Base-by-base conservation (phyloP, 2,888 invertebrate species). In the Gnatocerus cornutus region DNA sequence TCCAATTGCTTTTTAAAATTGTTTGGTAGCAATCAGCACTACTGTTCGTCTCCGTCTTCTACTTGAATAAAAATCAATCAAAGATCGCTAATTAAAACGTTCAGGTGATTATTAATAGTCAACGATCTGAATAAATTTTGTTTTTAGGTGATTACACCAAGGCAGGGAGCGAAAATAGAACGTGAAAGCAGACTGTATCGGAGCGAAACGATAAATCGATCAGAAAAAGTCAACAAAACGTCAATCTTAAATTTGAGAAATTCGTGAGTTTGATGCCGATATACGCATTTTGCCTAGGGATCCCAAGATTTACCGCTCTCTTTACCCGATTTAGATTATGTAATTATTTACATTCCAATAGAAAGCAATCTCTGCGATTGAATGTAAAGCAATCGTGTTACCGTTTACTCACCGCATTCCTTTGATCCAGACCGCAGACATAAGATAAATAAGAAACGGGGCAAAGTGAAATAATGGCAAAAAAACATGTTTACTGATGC, bases 271-370 rank as follows among this genome's bases (percentile, higher is more conserved):
- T 56, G 10, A 43, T n/a, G 14, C 45, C 43, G 59, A 67, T 52
- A 43, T 33, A 58, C 52, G 68, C 62, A 58, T 64, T 56, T 64
- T 50, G 59, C 65, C 62, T 37, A 46, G n/a, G 61, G 55, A 66
- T 10, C 39, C 10, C 10, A 61, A 69, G 69, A 69, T 69, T 69
- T 69, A 66, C 55, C 66, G 74, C 75, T 63, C 73, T 72, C 75
- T 75, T 76, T 74, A 69, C 75, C 71, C 71, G 73, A 76, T 75
- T 74, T 69, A 74, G 78, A 77, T 79, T 79, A 78, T 77, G 76
- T 78, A 79, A 79, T 79, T 78, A 78, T 79, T 78, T 79, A 78
- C 78, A 77, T 78, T 76, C 76, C 76, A 77, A 76, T 78, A 76
- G 75, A 74, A 78, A 74, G 77, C 76, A 78, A 77, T 78, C 75